Evolutionary conservation across 2,888 invertebrate genomes (phyloP), one percentile per base, ranked within the genome.

Genomic region (Mythimna loreyi): DNA sequence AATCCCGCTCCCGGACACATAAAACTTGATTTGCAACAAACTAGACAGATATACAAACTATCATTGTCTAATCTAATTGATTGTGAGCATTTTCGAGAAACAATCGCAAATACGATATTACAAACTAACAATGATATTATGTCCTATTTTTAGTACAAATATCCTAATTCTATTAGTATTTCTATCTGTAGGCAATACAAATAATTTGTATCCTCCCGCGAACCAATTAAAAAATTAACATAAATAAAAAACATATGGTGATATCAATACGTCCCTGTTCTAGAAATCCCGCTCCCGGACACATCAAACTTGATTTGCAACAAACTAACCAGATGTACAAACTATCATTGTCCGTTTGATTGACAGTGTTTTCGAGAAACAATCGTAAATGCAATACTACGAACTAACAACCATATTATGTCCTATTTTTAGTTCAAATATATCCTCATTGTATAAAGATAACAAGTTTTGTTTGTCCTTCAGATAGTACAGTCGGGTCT

Each of bases 341-440:
- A 62, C 57, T 59, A 55, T 56, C 45, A 56, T n/a, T n/a, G 47
- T 40, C 49, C 3, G 47, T 7, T 66, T 71, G 67, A 81, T 53
- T 57, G 81, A 74, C 81, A 68, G 70, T 57, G 65, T 53, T 61
- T 21, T 66, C 52, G 13, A 64, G 60, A 58, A 67, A 65, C 57
- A 49, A 45, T 55, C 77, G 63, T 73, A 78, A 63, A 61, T 28
- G 50, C n/a, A n/a, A 23, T 71, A 77, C 50, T 75, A 57, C 59
- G 33, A 67, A 43, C n/a, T 23, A 56, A 21, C 55, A 30, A 21
- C 73, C 25, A 13, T 72, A 63, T 64, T 49, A 47, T 7, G 13
- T 72, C 8, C 16, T 64, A 47, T 73, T 25, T 55, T 8, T 21
- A 55, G 30, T 55, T 1, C 30, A 19, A 64, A 19, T 64, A 63